Evolutionary conservation across 2,113 vertebrate species (phyloP).

Genomic region (Caloenas nicobarica): DNA sequence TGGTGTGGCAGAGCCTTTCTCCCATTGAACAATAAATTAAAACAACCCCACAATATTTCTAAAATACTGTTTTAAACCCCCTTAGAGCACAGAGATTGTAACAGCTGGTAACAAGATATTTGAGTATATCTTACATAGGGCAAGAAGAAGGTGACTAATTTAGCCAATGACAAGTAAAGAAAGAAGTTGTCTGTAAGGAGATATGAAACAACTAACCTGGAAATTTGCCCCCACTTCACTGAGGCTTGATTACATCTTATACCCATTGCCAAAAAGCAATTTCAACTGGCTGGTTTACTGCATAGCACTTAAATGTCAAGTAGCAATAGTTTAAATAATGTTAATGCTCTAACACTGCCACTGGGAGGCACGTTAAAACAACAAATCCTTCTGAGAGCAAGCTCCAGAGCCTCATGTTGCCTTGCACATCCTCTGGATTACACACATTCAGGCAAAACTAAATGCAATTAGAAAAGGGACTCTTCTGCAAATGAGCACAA

Average conservation of each 20-base stretch:
- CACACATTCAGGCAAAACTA: neutral
- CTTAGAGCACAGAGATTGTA: neutral
- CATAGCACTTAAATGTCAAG: conserved; percentile 37
- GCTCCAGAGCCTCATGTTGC: neutral
- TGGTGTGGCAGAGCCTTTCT: neutral
- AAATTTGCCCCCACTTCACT: neutral
- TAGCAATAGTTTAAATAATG: neutral
- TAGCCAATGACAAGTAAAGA: conserved; percentile 34
- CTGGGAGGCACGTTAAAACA: conserved; percentile 36
- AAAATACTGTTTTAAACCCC: neutral
- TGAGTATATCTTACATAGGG: conserved; percentile 21
- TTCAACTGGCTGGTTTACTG: neutral
- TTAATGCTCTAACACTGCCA: neutral
- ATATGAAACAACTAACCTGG: neutral
- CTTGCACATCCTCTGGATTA: neutral
- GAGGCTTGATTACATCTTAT: conserved; percentile 29
- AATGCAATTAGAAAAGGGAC: neutral
- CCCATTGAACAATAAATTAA: neutral
- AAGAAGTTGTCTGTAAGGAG: conserved; percentile 29
- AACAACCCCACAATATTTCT: neutral
- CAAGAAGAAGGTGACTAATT: conserved; percentile 44
- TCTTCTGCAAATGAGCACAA: neutral
- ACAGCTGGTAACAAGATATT: neutral
- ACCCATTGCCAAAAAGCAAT: neutral
- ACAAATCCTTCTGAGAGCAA: neutral